A percentile compares a stretch with the other conserved stretches of the same genome.
Evolutionary conservation across 2,797 vertebrate species (phyloP).

Genomic region (Sebastes nivosus): DNA sequence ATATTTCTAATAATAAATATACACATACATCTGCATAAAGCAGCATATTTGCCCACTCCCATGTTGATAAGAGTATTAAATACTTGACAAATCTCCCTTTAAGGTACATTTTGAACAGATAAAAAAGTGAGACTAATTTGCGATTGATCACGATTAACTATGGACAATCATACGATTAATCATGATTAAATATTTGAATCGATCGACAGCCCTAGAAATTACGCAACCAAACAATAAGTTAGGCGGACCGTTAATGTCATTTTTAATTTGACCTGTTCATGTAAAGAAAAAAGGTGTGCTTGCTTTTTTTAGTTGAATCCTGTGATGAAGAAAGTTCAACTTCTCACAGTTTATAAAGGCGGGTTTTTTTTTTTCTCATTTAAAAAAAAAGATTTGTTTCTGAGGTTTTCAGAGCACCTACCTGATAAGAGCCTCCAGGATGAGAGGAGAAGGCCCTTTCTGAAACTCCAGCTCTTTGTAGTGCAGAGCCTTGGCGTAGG

Average conservation of each 20-base stretch:
- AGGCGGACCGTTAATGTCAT: neutral
- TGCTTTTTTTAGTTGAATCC: neutral
- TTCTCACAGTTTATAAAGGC: neutral
- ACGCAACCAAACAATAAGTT: neutral
- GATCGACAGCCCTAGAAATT: neutral
- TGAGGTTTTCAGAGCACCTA: constrained; percentile 71
- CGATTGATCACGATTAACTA: too few species aligned
- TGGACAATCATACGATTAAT: too few species aligned
- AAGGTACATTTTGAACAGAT: neutral
- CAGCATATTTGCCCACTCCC: too few species aligned
- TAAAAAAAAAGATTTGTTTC: neutral
- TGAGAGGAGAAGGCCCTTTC: constrained; percentile 94
- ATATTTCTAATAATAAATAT: too few species aligned
- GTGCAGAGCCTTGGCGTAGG: constrained; percentile 97
- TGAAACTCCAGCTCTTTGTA: constrained; percentile 99
- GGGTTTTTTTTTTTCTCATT: neutral
- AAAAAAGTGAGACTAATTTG: too few species aligned
- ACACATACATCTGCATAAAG: too few species aligned
- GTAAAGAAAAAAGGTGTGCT: neutral
- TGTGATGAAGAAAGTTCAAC: neutral
- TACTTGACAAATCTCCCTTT: neutral
- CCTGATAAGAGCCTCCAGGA: constrained; percentile 98
- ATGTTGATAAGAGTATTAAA: too few species aligned
- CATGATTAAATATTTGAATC: neutral
- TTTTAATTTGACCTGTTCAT: neutral